phyloP scores from a whole-genome alignment of 2,888 invertebrate species.

The Acleris sparsana region DNA sequence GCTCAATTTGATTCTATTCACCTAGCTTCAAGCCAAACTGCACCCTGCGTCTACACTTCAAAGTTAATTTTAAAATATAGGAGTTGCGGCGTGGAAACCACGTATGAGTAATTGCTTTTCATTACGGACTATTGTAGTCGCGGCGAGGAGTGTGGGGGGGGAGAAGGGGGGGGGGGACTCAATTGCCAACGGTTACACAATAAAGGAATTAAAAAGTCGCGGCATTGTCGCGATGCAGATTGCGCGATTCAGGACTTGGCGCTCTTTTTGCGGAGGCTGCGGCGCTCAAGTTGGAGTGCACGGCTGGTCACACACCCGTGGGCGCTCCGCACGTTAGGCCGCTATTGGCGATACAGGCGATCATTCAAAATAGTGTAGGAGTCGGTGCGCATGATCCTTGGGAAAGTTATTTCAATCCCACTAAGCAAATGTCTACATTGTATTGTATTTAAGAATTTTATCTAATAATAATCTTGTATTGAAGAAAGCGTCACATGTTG shows the following conservation, averaged over 20 bases:
- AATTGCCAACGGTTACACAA: constrained; percentile 80
- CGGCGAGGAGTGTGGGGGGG: constrained; percentile 42
- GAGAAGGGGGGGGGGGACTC: constrained; percentile 39
- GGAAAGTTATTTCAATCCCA: too few species aligned
- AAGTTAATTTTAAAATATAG: constrained; percentile 45
- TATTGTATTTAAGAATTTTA: too few species aligned
- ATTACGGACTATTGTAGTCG: constrained; percentile 76
- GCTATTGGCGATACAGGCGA: too few species aligned
- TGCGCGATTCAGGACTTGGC: constrained; percentile 15
- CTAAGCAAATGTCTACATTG: too few species aligned
- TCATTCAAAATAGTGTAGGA: too few species aligned
- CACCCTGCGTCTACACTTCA: constrained; percentile 42
- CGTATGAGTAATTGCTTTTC: constrained; percentile 83
- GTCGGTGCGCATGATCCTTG: too few species aligned
- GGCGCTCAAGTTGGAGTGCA: background rate
- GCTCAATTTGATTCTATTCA: constrained; percentile 80
- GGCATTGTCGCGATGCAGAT: constrained; percentile 36
- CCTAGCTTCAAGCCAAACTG: constrained; percentile 43
- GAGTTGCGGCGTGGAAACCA: constrained; percentile 63
- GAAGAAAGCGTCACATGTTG: too few species aligned
- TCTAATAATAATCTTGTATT: too few species aligned
- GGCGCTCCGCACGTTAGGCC: too few species aligned
- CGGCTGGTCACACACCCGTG: background rate
- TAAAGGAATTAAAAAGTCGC: constrained; percentile 73
- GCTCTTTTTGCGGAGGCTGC: constrained; percentile 7